Evolutionary conservation across 2,797 vertebrate species (phyloP).

Genomic region (Anguilla megastoma): DNA sequence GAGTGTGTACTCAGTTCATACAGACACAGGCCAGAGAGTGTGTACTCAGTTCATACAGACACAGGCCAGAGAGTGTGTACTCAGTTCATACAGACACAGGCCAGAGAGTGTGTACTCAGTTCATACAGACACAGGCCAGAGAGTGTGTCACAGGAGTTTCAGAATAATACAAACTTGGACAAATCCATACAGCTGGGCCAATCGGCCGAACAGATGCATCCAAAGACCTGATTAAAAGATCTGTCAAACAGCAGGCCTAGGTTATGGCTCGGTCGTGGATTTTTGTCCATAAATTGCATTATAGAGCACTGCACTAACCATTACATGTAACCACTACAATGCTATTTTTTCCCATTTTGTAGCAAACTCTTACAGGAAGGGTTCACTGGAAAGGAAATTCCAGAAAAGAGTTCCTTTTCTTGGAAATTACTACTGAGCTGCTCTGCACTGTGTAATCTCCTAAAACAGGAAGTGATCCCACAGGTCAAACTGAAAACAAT

Average conservation of each 20-base stretch:
- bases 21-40: not conserved
- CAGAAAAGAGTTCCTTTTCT: not conserved
- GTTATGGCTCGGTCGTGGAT: not conserved
- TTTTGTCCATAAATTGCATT: not conserved
- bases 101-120: too few relatives aligned
- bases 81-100: too few relatives aligned
- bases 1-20: not conserved
- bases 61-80: too few relatives aligned
- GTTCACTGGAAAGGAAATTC: not conserved
- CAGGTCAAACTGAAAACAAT: not conserved
- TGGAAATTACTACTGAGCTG: not conserved
- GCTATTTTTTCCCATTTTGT: not conserved
- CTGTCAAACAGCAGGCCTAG: not conserved
- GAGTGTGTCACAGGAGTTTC: not conserved
- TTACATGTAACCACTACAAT: too few relatives aligned
- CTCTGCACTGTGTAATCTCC: not conserved
- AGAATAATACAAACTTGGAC: not conserved
- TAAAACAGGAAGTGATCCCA: not conserved
- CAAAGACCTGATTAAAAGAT: not conserved
- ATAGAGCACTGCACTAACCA: not conserved
- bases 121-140: too few relatives aligned
- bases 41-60: not conserved
- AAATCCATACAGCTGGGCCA: not conserved
- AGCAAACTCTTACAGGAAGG: not conserved
- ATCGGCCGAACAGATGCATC: not conserved